Percentiles rank a stretch among this genome's conserved stretches.
phyloP scores from a whole-genome alignment of 1,140 invertebrate genomes.

The Cydia pomonella region DNA sequence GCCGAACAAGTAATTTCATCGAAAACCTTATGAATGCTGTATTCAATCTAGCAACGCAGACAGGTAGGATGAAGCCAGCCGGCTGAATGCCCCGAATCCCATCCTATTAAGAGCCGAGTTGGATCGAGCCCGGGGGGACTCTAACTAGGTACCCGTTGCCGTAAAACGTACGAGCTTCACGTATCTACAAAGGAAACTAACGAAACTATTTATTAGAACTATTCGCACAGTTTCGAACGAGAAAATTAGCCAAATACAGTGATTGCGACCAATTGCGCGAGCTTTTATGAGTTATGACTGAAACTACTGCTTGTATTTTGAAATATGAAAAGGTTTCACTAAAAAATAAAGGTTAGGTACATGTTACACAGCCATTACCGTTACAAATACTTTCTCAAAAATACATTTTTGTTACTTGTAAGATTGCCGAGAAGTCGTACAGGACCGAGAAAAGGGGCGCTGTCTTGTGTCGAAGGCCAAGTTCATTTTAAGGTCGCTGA shows the following conservation, averaged over 20 bases:
- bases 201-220: conserved; percentile 24
- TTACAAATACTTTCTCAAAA: too few species aligned
- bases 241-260: conserved; percentile 3
- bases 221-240: neutral
- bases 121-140: conserved; percentile 38
- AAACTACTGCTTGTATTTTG: conserved; percentile 35
- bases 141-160: conserved; percentile 29
- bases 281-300: too few species aligned
- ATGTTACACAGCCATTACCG: too few species aligned
- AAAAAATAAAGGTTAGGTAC: too few species aligned
- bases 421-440: too few species aligned
- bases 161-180: conserved; percentile 18
- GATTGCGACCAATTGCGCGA: neutral
- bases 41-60: conserved; percentile 41
- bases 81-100: conserved; percentile 46
- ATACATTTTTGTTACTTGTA: too few species aligned
- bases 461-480: too few species aligned
- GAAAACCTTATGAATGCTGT: conserved; percentile 36
- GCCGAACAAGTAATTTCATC: neutral
- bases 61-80: conserved; percentile 27
- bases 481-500: too few species aligned
- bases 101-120: conserved; percentile 44
- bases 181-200: conserved; percentile 29
- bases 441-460: too few species aligned
- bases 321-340: neutral